Evolutionary conservation across 2,888 invertebrate species (phyloP).

Genomic region (Andrena minutula): DNA sequence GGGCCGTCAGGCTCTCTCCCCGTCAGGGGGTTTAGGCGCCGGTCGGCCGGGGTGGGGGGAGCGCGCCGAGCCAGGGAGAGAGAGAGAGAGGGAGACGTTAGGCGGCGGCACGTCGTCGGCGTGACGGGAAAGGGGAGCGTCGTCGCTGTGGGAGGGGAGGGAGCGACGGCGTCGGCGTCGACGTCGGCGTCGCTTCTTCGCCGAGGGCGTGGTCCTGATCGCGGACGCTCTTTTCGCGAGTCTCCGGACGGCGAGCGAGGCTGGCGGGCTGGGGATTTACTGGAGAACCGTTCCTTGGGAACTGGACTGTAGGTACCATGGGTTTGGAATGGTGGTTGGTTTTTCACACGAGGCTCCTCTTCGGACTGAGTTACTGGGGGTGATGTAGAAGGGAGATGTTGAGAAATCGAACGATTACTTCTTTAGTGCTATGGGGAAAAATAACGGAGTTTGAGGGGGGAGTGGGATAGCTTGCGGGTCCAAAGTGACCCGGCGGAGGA

Average conservation of each 20-base stretch:
- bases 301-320: too few species aligned
- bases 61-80: conserved; percentile 20
- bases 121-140: conserved; percentile 60
- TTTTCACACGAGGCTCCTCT: too few species aligned
- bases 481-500: too few species aligned
- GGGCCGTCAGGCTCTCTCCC: conserved; percentile 57
- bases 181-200: conserved; percentile 77
- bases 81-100: conserved; percentile 39
- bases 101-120: conserved; percentile 23
- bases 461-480: too few species aligned
- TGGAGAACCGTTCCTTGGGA: background rate
- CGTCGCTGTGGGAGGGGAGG: conserved; percentile 54
- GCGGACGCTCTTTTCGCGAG: conserved; percentile 58
- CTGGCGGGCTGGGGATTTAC: conserved; percentile 18
- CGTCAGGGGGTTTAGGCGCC: conserved; percentile 59
- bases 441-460: too few species aligned
- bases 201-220: conserved; percentile 81
- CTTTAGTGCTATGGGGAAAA: too few species aligned
- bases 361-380: too few species aligned
- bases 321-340: too few species aligned
- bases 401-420: too few species aligned
- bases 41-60: conserved; percentile 36
- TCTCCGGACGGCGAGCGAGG: conserved; percentile 45
- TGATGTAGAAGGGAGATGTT: too few species aligned
- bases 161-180: conserved; percentile 68